These are phyloP conservation scores for Asarcornis scutulata DNA, from an alignment of 2,113 vertebrate species.

Conservation along the genomic window DNA sequence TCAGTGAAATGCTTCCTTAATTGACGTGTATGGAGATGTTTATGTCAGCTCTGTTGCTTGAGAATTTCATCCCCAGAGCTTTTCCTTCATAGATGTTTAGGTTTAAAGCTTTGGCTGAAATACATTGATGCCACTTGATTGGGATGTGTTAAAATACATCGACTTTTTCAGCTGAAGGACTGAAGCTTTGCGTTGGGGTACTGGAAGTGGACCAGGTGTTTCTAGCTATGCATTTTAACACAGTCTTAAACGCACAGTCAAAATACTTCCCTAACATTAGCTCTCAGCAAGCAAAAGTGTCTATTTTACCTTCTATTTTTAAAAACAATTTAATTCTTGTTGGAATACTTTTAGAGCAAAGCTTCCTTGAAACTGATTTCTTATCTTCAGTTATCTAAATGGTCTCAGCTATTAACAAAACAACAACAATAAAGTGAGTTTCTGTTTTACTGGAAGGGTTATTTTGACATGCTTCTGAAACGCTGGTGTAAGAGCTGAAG, in stretches of 20 bases:
- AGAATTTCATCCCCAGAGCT: background rate
- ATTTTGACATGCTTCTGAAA: background rate
- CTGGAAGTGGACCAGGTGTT: background rate
- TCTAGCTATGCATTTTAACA: background rate
- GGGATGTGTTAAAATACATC: background rate
- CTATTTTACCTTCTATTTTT: background rate
- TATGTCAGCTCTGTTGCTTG: background rate
- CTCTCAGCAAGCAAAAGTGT: background rate
- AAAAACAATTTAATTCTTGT: background rate
- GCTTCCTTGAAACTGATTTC: background rate
- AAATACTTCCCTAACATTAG: background rate
- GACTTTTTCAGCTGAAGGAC: background rate
- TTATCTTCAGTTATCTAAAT: background rate
- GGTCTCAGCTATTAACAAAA: background rate
- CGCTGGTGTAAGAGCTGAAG: background rate
- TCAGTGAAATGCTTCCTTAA: background rate
- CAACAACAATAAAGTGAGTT: background rate
- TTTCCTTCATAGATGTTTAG: background rate
- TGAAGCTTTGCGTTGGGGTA: background rate
- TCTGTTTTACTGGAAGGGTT: background rate
- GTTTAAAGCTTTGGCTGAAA: background rate
- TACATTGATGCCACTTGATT: background rate
- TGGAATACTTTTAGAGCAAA: background rate
- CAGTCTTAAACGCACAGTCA: background rate
- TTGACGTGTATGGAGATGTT: background rate